These are phyloP conservation scores for Ibidorhyncha struthersii DNA, from an alignment of 2,113 vertebrate species.

Conservation along the genomic window DNA sequence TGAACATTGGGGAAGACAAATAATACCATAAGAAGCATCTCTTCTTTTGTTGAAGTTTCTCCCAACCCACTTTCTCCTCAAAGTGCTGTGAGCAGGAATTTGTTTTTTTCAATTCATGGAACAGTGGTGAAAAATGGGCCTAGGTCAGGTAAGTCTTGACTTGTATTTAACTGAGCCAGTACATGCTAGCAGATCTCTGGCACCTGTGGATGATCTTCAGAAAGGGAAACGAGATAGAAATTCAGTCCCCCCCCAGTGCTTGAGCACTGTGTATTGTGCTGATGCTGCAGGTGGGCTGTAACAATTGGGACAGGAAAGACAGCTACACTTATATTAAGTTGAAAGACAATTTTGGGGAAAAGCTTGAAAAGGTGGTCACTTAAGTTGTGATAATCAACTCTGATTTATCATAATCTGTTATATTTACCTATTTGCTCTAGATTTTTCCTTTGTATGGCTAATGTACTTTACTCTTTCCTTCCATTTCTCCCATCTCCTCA, in stretches of 20 bases:
- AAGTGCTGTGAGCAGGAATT: background rate
- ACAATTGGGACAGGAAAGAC: background rate
- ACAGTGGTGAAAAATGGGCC: background rate
- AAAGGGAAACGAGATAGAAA: background rate
- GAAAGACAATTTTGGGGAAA: background rate
- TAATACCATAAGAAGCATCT: background rate
- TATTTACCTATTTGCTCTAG: background rate
- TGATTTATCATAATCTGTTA: background rate
- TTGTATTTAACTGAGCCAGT: background rate
- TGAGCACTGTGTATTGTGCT: background rate
- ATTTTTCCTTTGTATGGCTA: background rate
- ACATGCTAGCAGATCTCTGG: background rate
- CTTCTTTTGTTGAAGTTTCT: background rate
- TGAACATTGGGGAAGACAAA: background rate
- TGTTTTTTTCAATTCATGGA: background rate
- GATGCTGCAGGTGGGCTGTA: background rate
- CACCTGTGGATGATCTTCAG: background rate
- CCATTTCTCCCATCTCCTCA: background rate
- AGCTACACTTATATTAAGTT: background rate
- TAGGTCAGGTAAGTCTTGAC: background rate
- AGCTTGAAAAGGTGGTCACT: background rate
- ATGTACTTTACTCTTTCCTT: background rate
- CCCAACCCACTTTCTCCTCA: background rate
- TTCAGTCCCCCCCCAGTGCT: background rate
- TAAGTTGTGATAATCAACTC: background rate